A percentile compares a stretch with the other conserved stretches of the same genome.
phyloP scores from a whole-genome alignment of 2,113 vertebrate genomes.

The Apteryx mantelli region DNA sequence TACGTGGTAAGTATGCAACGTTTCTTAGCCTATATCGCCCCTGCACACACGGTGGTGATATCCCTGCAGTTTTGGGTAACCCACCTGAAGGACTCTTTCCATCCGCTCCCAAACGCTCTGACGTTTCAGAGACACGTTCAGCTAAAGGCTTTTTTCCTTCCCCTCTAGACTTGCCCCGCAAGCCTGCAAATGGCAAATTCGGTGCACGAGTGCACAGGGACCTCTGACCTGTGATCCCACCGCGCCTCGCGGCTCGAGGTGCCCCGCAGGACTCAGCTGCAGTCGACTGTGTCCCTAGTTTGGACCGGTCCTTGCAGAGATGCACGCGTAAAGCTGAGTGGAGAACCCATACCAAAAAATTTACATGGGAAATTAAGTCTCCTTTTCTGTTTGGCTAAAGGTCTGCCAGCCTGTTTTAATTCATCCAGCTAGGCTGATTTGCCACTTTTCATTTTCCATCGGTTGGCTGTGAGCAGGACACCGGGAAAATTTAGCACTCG shows the following conservation, averaged over 20 bases:
- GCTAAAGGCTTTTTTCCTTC: neutral
- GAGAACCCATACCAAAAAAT: conserved; percentile 31
- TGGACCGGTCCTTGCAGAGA: neutral
- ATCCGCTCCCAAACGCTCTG: no score
- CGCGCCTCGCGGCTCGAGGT: no score
- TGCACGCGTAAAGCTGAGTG: neutral
- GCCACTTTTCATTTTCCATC: conserved; percentile 70
- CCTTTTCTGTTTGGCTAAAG: conserved; percentile 71
- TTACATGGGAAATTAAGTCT: conserved; percentile 74
- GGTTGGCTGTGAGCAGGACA: conserved; percentile 69
- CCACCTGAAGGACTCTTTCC: neutral
- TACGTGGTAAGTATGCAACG: fast-evolving
- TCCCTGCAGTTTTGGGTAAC: neutral
- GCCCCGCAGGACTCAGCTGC: no score
- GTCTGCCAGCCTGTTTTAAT: conserved; percentile 72
- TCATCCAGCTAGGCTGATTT: conserved; percentile 67
- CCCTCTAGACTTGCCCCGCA: neutral
- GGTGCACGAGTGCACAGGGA: no score
- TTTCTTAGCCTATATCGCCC: neutral
- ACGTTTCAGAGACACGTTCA: neutral
- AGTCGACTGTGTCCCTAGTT: neutral
- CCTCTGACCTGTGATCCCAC: no score
- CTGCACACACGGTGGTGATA: fast-evolving
- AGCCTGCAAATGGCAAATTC: neutral
- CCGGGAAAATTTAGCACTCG: conserved; percentile 67